Conservation (phyloP, 2,888 invertebrate genomes). For the Spilosoma lubricipeda region DNA sequence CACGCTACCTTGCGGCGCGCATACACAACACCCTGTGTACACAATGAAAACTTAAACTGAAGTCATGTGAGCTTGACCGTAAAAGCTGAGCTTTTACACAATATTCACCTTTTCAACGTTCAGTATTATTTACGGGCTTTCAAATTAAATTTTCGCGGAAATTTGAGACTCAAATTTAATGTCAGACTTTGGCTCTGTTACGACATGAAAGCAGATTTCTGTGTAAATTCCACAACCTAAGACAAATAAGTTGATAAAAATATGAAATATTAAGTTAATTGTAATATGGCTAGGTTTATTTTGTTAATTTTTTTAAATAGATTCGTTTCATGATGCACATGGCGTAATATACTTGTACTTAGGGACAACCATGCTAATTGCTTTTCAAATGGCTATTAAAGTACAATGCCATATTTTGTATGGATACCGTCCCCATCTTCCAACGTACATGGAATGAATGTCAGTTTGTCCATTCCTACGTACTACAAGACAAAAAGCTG, state of each 20-base stretch:
- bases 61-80: conserved; percentile 24
- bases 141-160: conserved; percentile 14
- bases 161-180: conserved; percentile 5
- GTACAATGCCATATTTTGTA: too few relatives aligned
- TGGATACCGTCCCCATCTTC: too few relatives aligned
- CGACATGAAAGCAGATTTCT: conserved; percentile 1
- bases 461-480: too few relatives aligned
- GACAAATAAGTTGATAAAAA: not conserved
- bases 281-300: not conserved
- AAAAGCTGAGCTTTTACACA: conserved; percentile 18
- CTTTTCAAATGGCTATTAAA: too few relatives aligned
- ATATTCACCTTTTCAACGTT: conserved; percentile 18
- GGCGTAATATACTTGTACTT: too few relatives aligned
- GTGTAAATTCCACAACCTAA: conserved; percentile 8
- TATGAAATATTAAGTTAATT: not conserved
- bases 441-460: too few relatives aligned
- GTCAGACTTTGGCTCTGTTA: conserved; percentile 17
- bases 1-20: conserved; percentile 87
- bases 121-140: conserved; percentile 8
- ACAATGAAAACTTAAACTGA: conserved; percentile 46
- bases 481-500: too few relatives aligned
- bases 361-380: too few relatives aligned
- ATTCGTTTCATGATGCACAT: too few relatives aligned
- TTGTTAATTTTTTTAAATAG: not conserved
- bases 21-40: conserved; percentile 83